phyloP scores from a whole-genome alignment of 1,140 invertebrate genomes.

The Doryteuthis pealeii region DNA sequence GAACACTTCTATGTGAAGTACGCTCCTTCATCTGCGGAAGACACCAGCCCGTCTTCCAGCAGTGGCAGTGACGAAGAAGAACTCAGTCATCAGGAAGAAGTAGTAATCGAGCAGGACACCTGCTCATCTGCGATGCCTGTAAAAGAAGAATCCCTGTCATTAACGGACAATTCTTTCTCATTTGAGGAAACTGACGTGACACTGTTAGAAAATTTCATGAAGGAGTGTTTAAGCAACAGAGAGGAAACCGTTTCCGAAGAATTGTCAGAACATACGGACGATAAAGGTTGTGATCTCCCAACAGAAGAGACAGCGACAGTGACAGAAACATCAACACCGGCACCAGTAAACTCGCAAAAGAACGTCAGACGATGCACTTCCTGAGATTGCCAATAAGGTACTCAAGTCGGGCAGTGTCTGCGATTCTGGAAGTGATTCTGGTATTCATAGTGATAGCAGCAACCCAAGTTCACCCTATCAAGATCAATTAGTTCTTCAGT shows the following conservation, averaged over 20 bases:
- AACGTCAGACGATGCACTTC: background rate
- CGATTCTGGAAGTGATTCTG: background rate
- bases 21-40: background rate
- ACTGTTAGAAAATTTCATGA: background rate
- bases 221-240: background rate
- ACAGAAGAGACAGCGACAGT: too few relatives aligned
- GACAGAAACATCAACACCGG: background rate
- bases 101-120: background rate
- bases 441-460: background rate
- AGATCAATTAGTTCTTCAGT: background rate
- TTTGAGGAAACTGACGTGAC: background rate
- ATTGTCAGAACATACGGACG: background rate
- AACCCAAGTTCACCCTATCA: background rate
- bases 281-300: too few relatives aligned
- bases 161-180: background rate
- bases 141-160: background rate
- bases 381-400: background rate
- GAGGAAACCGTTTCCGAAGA: background rate
- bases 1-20: slow-evolving; percentile 49
- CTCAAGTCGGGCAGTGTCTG: background rate
- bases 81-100: background rate
- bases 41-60: too few relatives aligned
- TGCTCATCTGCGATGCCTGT: background rate
- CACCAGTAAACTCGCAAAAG: background rate
- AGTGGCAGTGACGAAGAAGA: background rate